phyloP scores from a whole-genome alignment of 2,113 vertebrate genomes.

The Saccopteryx bilineata region DNA sequence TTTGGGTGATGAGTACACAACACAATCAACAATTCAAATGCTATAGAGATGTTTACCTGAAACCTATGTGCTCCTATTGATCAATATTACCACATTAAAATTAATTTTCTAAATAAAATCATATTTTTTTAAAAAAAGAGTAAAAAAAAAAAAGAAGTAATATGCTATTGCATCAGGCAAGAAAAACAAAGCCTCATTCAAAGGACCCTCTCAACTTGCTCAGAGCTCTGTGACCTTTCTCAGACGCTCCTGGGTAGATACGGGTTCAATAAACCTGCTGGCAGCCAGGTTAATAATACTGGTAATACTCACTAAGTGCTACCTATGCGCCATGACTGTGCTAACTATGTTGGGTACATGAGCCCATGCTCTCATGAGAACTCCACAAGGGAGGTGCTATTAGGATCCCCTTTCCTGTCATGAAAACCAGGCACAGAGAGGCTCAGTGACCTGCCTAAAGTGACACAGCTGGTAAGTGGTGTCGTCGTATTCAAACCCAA shows the following conservation, averaged over 20 bases:
- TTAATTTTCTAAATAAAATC: not conserved
- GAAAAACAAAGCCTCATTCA: not conserved
- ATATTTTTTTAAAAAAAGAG: not conserved
- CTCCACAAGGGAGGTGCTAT: not conserved
- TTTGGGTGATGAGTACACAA: too few species aligned
- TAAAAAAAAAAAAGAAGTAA: conserved; percentile 28
- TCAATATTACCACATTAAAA: not conserved
- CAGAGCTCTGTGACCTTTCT: conserved; percentile 4
- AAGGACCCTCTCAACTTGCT: not conserved
- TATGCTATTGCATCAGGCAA: conserved; percentile 54
- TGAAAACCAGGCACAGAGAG: not conserved
- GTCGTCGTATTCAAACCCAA: not conserved
- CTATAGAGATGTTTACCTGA: too few species aligned
- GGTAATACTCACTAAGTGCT: not conserved
- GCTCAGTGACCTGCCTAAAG: not conserved
- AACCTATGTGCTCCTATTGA: too few species aligned
- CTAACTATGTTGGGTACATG: not conserved
- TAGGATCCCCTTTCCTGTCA: not conserved
- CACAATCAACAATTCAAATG: too few species aligned
- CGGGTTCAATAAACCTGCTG: not conserved
- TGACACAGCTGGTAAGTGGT: not conserved
- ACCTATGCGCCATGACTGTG: not conserved
- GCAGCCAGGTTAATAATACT: not conserved
- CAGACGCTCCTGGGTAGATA: not conserved
- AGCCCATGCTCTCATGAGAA: not conserved